Conservation (phyloP, 2,797 vertebrate genomes). For the Phylloscopus collybita region DNA sequence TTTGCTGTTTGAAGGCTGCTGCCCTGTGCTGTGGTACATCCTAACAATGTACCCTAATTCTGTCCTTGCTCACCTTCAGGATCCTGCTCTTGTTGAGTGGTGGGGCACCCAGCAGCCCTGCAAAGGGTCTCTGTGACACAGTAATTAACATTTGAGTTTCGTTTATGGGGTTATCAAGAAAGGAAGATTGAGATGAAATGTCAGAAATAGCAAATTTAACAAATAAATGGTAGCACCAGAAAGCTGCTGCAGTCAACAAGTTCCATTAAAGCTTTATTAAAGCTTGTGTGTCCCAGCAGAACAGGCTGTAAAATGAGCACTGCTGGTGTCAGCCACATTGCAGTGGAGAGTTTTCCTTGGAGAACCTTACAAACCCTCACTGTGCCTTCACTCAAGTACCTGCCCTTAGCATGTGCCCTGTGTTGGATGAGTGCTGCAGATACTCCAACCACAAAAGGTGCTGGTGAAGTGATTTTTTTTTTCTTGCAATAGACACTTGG, state of each 20-base stretch:
- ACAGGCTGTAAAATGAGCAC: neutral
- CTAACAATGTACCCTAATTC: neutral
- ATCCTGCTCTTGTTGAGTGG: neutral
- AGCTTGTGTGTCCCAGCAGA: fast-evolving
- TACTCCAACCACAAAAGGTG: neutral
- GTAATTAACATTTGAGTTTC: neutral
- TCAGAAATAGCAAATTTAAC: neutral
- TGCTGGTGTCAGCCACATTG: neutral
- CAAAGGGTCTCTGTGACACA: neutral
- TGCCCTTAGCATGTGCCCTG: neutral
- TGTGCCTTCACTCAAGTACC: neutral
- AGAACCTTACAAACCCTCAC: neutral
- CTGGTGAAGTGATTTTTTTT: neutral
- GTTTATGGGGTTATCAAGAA: neutral
- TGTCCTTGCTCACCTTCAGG: neutral
- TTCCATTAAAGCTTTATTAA: neutral
- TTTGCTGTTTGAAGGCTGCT: neutral
- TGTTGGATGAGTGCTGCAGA: neutral
- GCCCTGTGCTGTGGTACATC: neutral
- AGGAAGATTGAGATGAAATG: neutral
- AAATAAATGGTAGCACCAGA: neutral
- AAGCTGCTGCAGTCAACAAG: neutral
- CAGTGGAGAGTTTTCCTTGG: neutral
- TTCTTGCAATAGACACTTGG: neutral
- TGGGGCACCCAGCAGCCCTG: neutral